Evolutionary conservation across 2,888 invertebrate species (phyloP).

Genomic region (Coelinius sp.): DNA sequence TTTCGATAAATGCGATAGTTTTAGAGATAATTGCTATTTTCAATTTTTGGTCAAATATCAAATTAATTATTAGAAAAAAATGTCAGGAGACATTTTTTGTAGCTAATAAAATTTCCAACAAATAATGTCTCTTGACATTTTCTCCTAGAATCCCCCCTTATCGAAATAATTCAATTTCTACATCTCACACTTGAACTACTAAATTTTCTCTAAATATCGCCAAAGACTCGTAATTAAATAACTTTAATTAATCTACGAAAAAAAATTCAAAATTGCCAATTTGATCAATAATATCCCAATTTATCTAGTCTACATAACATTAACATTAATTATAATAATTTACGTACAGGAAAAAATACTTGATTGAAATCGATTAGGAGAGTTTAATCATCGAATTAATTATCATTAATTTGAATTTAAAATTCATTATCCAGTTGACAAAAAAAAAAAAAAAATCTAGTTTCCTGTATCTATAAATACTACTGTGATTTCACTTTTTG

Average conservation of each 20-base stretch:
- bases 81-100: neutral
- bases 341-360: neutral
- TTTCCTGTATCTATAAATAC: slow-evolving; percentile 40
- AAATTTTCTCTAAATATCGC: slow-evolving; percentile 37
- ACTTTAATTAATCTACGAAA: slow-evolving; percentile 24
- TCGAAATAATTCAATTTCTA: neutral
- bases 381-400: neutral
- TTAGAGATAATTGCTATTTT: too few relatives aligned
- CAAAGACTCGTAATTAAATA: slow-evolving; percentile 45
- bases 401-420: neutral
- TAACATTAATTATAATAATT: slow-evolving; percentile 1
- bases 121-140: neutral
- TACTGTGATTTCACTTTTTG: slow-evolving; percentile 58
- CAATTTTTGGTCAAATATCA: too few relatives aligned
- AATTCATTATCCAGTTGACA: slow-evolving; percentile 9
- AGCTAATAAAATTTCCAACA: neutral
- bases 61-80: too few relatives aligned
- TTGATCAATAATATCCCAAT: slow-evolving; percentile 10
- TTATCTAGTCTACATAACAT: slow-evolving; percentile 19
- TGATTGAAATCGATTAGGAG: neutral
- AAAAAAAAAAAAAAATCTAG: slow-evolving; percentile 22
- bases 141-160: neutral
- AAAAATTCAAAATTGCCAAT: slow-evolving; percentile 22
- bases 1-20: too few relatives aligned
- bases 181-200: neutral